Evolutionary conservation across 2,113 vertebrate species (phyloP).

Genomic region (Corythornis madagascariensis): DNA sequence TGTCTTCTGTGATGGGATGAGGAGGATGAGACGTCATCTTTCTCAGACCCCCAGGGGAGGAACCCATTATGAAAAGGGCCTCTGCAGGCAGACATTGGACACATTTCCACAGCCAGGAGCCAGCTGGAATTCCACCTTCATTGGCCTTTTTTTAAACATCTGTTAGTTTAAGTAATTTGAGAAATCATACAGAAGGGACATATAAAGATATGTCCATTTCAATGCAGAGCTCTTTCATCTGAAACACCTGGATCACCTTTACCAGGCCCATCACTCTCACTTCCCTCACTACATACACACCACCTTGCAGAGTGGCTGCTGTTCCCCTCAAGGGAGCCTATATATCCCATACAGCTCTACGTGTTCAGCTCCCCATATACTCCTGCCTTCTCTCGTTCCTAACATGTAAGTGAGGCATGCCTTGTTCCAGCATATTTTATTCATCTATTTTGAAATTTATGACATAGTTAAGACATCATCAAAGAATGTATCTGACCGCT

Average conservation of each 20-base stretch:
- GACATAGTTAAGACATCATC: neutral
- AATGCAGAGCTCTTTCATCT: neutral
- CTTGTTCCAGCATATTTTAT: neutral
- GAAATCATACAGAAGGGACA: neutral
- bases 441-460: neutral
- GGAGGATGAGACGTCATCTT: neutral
- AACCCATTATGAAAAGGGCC: neutral
- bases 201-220: neutral
- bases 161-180: neutral
- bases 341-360: fast-evolving
- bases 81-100: neutral
- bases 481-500: neutral
- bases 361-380: fast-evolving
- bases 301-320: neutral
- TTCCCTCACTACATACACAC: neutral
- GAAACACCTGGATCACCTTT: neutral
- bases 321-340: neutral
- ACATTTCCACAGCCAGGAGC: neutral
- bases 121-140: neutral
- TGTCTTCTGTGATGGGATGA: neutral
- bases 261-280: fast-evolving
- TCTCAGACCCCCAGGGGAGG: neutral
- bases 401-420: too few species aligned
- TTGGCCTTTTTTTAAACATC: fast-evolving
- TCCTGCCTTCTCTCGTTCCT: neutral